These are phyloP conservation scores for Clitarchus hookeri DNA, from an alignment of 2,888 invertebrate species.

Conservation along the genomic window DNA sequence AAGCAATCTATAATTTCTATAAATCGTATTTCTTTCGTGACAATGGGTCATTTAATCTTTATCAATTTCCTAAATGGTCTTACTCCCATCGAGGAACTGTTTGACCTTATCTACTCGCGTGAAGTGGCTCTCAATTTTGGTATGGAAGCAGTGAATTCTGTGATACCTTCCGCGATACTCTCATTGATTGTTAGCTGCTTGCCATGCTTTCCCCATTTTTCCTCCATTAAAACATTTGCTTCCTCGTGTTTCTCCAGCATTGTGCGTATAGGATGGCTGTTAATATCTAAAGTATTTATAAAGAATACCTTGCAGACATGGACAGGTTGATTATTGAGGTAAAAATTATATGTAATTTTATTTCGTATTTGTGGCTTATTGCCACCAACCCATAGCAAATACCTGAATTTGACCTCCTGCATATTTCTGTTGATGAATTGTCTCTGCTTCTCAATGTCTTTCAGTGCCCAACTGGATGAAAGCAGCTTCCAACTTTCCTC, in stretches of 20 bases:
- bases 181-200: neutral
- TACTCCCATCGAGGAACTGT: neutral
- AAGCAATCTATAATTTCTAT: neutral
- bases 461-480: slow-evolving; percentile 19
- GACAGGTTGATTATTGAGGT: neutral
- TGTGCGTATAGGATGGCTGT: neutral
- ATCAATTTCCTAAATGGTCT: slow-evolving; percentile 10
- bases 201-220: too few species aligned
- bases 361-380: slow-evolving; percentile 15
- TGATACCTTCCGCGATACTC: neutral
- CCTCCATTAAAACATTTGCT: neutral
- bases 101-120: neutral
- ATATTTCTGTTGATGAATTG: slow-evolving; percentile 27
- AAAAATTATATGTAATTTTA: slow-evolving; percentile 29
- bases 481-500: slow-evolving; percentile 26
- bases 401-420: slow-evolving; percentile 15
- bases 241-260: neutral
- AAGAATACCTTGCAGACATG: slow-evolving; percentile 5
- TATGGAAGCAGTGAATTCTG: neutral
- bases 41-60: neutral
- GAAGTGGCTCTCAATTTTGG: slow-evolving; percentile 26
- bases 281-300: neutral
- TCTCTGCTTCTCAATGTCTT: slow-evolving; percentile 25
- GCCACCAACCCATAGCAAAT: slow-evolving; percentile 27
- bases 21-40: neutral